Conservation (phyloP, 2,113 vertebrate genomes). For the Bambusicola thoracicus region DNA sequence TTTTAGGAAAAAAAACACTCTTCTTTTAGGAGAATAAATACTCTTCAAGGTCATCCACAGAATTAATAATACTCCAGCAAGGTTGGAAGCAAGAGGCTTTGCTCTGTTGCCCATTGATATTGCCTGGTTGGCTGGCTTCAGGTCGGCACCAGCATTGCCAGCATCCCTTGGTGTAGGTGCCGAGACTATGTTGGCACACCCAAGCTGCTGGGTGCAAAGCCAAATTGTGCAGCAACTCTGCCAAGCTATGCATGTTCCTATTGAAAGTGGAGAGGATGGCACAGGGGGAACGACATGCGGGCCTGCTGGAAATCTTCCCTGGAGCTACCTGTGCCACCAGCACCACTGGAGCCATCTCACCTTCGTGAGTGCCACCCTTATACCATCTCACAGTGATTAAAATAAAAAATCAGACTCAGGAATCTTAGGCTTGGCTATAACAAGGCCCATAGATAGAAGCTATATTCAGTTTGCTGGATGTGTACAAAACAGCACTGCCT, state of each 20-base stretch:
- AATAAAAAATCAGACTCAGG: background rate
- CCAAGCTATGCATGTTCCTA: background rate
- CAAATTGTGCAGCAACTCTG: background rate
- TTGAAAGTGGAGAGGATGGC: background rate
- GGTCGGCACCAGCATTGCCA: background rate
- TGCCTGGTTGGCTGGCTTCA: background rate
- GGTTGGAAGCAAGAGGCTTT: background rate
- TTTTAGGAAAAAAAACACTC: slow-evolving; percentile 44
- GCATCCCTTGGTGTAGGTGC: background rate
- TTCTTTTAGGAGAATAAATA: slow-evolving; percentile 40
- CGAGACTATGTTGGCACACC: background rate
- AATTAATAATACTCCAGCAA: background rate
- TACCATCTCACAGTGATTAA: rapidly evolving
- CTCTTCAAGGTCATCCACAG: slow-evolving; percentile 20
- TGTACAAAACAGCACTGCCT: background rate
- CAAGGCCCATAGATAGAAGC: background rate
- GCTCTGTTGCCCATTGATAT: background rate
- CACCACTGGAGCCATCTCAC: background rate
- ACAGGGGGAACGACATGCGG: background rate
- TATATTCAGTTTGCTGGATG: background rate
- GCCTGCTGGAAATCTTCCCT: background rate
- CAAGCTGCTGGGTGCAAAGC: background rate
- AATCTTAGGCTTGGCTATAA: background rate
- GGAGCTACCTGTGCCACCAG: background rate
- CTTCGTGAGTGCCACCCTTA: background rate